Evolutionary conservation across 1,140 invertebrate genomes (phyloP).

Genomic region (Brachionus asplanchnoidis): DNA sequence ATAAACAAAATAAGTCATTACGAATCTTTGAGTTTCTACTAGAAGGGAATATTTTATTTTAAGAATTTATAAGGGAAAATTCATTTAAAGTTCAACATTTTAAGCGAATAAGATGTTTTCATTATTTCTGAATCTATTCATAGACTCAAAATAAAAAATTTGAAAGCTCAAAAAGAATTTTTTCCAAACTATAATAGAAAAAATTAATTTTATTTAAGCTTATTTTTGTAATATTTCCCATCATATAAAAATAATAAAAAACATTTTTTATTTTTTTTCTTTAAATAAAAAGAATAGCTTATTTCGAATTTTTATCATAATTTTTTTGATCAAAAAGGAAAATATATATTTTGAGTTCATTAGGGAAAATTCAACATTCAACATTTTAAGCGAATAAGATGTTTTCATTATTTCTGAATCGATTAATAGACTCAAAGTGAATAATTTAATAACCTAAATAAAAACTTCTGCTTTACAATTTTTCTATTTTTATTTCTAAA

Average conservation of each 20-base stretch:
- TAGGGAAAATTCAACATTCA: neutral
- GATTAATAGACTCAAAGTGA: neutral
- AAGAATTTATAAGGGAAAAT: neutral
- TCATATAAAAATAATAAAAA: neutral
- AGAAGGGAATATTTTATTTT: neutral
- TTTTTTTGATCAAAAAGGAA: neutral
- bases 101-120: neutral
- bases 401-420: neutral
- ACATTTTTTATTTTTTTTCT: neutral
- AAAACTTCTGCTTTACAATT: neutral
- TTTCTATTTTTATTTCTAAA: neutral
- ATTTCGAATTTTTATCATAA: constrained; percentile 15
- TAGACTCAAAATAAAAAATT: neutral
- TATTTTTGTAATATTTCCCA: neutral
- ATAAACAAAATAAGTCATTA: neutral
- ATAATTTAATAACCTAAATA: neutral
- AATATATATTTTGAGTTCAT: neutral
- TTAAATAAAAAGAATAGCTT: neutral
- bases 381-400: neutral
- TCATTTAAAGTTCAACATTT: neutral
- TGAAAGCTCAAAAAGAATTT: neutral
- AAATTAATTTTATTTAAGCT: neutral
- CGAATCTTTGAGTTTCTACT: neutral
- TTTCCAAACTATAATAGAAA: neutral
- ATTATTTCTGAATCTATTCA: neutral